Evolutionary conservation across 2,888 invertebrate species (phyloP).

Genomic region (Drosophila ezoana): DNA sequence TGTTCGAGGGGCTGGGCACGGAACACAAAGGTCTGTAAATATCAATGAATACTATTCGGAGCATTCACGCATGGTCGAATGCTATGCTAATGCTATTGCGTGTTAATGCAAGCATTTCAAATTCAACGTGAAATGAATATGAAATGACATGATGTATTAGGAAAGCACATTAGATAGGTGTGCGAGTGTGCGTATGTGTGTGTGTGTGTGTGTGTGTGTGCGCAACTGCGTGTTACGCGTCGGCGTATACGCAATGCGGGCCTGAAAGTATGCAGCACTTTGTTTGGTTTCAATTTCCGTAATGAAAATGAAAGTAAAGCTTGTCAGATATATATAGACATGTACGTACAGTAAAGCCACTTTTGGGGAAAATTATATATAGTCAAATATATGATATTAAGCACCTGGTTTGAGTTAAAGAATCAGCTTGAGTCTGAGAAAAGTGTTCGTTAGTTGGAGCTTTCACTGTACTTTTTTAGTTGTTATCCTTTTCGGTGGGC

Average conservation of each 20-base stretch:
- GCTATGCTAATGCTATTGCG: conserved; percentile 42
- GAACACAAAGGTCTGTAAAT: conserved; percentile 17
- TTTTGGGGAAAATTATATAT: neutral
- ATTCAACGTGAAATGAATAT: conserved; percentile 60
- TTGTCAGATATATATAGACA: conserved; percentile 1
- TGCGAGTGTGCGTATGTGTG: conserved; percentile 5
- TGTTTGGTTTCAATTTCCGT: conserved; percentile 59
- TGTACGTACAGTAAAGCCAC: neutral
- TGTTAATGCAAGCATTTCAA: conserved; percentile 44
- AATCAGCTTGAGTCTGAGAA: too few relatives aligned
- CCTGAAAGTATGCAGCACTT: conserved; percentile 72
- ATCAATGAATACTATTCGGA: conserved; percentile 7
- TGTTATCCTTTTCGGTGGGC: conserved; percentile 34
- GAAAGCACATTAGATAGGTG: conserved; percentile 7
- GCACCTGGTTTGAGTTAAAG: too few relatives aligned
- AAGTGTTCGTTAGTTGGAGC: too few relatives aligned
- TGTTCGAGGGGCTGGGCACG: conserved; percentile 1
- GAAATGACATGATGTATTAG: conserved; percentile 40
- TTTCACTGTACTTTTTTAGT: conserved; percentile 32
- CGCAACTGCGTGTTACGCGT: conserved; percentile 18
- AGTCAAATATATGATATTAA: too few relatives aligned
- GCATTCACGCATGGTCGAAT: conserved; percentile 46
- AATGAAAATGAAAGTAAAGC: conserved; percentile 53
- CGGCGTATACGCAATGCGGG: conserved; percentile 69
- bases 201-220: conserved; percentile 1